These are phyloP conservation scores for Drosophila guanche DNA, from an alignment of 1,140 invertebrate species.

Conservation along the genomic window DNA sequence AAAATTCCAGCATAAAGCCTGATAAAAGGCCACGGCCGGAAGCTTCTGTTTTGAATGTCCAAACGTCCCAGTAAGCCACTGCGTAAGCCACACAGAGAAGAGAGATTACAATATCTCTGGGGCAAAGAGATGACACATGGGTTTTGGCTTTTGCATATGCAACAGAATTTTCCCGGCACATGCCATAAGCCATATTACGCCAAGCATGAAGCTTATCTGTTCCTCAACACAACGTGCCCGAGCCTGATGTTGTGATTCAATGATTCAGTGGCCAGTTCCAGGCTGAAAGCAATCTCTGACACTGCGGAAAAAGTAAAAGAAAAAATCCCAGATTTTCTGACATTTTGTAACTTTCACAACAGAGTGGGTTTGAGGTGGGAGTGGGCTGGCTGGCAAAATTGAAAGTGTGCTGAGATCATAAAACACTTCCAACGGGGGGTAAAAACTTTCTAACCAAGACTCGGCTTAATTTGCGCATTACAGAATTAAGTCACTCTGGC, in stretches of 20 bases:
- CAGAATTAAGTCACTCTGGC: constrained; percentile 49
- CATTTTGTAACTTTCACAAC: constrained; percentile 60
- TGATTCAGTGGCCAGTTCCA: constrained; percentile 43
- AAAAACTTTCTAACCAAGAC: constrained; percentile 49
- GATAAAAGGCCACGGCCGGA: too few species aligned
- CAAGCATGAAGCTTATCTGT: constrained; percentile 37
- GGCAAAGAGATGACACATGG: constrained; percentile 29
- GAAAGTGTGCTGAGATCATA: constrained; percentile 32
- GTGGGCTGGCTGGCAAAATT: constrained; percentile 16
- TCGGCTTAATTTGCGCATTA: constrained; percentile 43
- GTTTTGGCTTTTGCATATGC: constrained; percentile 24
- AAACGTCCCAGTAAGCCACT: constrained; percentile 15
- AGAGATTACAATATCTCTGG: constrained; percentile 17
- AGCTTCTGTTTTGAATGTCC: too few species aligned
- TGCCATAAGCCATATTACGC: constrained; percentile 17
- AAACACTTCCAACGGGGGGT: constrained; percentile 23
- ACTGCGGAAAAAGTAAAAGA: constrained; percentile 56
- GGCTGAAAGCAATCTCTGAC: constrained; percentile 6
- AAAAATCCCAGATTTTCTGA: constrained; percentile 53
- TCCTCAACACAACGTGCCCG: constrained; percentile 30
- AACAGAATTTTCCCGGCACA: constrained; percentile 40
- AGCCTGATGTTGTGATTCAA: constrained; percentile 32
- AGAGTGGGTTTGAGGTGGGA: neutral
- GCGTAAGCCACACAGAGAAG: constrained; percentile 1
- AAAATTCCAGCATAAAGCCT: too few species aligned